Conservation (phyloP, 2,113 vertebrate genomes). For the Pycnonotus jocosus region DNA sequence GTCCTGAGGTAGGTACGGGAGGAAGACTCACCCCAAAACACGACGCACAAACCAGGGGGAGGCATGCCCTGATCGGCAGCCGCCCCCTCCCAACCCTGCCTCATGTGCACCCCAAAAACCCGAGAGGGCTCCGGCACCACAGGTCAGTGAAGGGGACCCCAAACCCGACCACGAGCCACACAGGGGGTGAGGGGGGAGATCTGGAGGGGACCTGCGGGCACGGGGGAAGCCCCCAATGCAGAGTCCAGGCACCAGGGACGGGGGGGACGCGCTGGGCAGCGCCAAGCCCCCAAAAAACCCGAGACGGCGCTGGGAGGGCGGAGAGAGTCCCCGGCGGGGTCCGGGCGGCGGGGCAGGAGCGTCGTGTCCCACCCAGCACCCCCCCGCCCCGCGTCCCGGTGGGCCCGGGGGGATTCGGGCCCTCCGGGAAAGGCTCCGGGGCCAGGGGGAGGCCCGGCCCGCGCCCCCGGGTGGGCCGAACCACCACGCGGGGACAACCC, state of each 20-base stretch:
- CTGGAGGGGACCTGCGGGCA: neutral
- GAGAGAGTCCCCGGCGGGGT: neutral
- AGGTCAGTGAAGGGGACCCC: neutral
- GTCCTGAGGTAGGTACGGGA: fast-evolving
- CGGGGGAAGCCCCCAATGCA: fast-evolving
- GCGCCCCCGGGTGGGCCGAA: neutral
- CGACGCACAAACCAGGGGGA: fast-evolving
- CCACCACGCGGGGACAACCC: neutral
- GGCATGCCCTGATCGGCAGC: neutral
- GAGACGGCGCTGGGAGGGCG: too few relatives aligned
- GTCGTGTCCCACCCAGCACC: neutral
- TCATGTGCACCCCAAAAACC: neutral
- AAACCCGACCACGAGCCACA: neutral
- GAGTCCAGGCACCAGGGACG: neutral
- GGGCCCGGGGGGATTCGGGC: slow-evolving; percentile 45
- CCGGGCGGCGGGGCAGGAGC: neutral
- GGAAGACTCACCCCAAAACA: neutral
- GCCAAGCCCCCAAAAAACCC: neutral
- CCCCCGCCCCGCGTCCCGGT: slow-evolving; percentile 4
- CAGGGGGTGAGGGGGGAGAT: fast-evolving
- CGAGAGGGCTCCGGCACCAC: fast-evolving
- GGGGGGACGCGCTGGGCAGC: neutral
- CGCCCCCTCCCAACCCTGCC: neutral
- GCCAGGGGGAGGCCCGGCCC: neutral
- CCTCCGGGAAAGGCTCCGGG: neutral